phyloP scores from a whole-genome alignment of 2,113 vertebrate genomes.

The Phoenicopterus ruber region DNA sequence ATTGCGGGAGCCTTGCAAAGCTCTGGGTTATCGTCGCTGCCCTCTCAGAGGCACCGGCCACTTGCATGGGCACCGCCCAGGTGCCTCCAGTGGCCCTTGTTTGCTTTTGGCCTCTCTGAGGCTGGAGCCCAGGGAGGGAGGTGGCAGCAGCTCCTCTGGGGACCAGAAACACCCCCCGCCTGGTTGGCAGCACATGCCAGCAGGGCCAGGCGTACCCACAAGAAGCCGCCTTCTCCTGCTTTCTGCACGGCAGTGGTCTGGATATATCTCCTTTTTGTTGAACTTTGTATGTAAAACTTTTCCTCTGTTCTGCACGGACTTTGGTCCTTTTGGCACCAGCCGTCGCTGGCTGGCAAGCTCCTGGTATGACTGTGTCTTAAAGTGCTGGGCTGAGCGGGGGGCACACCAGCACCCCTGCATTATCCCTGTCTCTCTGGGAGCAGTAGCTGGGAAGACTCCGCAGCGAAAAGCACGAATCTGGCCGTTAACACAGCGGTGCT shows the following conservation, averaged over 20 bases:
- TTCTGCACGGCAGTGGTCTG: neutral
- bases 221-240: neutral
- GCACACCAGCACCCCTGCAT: neutral
- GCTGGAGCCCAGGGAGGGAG: neutral
- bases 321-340: neutral
- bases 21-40: neutral
- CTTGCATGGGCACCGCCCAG: neutral
- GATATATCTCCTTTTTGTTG: neutral
- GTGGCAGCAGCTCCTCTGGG: neutral
- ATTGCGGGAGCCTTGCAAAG: neutral
- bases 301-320: neutral
- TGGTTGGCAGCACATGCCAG: neutral
- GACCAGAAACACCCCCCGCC: neutral
- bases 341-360: neutral
- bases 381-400: fast-evolving
- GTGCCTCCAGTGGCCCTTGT: neutral
- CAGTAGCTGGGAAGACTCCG: neutral
- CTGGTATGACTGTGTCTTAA: neutral
- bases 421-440: neutral
- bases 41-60: neutral
- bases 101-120: neutral
- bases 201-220: neutral
- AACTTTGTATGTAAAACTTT: neutral
- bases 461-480: neutral
- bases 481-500: neutral